Evolutionary conservation across 30 jellyfish, hydroid and myxozoan genomes (phyloP), one percentile per base, ranked within the genome.

Genomic region (Aurelia coerulea): DNA sequence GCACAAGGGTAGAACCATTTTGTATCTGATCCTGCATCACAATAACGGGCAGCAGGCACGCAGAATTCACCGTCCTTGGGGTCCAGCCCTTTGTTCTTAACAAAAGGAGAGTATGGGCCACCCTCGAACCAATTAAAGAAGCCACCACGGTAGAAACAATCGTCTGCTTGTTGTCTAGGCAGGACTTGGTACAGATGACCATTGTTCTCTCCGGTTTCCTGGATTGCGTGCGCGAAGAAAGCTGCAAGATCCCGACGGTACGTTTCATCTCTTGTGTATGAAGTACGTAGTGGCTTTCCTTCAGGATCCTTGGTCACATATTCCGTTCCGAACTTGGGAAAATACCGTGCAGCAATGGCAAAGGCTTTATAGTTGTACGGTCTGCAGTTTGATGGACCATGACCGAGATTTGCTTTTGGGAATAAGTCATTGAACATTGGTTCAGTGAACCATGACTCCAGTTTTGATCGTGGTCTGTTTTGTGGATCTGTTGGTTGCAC

Each of bases 121-220:
- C 98, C 98, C 74, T 92, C 98, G 70, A 92, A 92, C 98, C 98
- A 92, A 68, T 92, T 92, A 76, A 42, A 92, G 68, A 92, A 92
- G 12, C 98, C 98, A 3, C 98, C 98, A 72, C 96, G 70, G 76
- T 92, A 92, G 76, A 92, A 92, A 35, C 98, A 92, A 69, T 92
- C 97, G 56, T 80, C 88, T 9, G 98, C 98, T 71, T 86, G 91
- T 14, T 87, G 83, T 67, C 75, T 86, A 29, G 98, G 98, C 18
- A 92, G 90, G 0, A 79, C 88, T 52, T 87, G 90, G 86, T 92
- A 92, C 88, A 92, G 52, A 58, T 92, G 96, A 2, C 94, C 98
- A 75, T 92, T 83, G 93, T 92, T 92, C 74, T 92, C 98, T 2
- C 98, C 98, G 31, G 98, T 92, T 67, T 92, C 98, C 46, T 92